Evolutionary conservation across 2,113 vertebrate genomes (phyloP).

Genomic region (Gambusia holbrooki): DNA sequence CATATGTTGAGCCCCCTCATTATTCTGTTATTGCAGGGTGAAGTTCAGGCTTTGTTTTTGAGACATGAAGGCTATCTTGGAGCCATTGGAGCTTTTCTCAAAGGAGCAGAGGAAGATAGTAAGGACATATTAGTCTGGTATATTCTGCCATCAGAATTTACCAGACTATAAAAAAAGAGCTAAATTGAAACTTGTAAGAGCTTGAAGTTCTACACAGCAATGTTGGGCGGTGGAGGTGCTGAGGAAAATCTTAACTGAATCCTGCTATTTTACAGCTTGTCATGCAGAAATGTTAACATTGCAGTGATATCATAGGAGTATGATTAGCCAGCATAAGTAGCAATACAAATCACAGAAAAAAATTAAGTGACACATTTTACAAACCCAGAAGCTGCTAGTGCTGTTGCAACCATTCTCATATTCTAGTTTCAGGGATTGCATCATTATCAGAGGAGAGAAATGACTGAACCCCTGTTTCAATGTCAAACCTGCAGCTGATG

Average conservation of each 20-base stretch:
- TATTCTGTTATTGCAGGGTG: slow-evolving; percentile 83
- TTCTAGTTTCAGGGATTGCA: neutral
- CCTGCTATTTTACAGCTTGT: neutral
- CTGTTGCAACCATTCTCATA: neutral
- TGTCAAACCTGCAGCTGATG: neutral
- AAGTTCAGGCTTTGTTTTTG: slow-evolving; percentile 97
- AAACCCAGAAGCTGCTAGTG: neutral
- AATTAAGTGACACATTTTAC: neutral
- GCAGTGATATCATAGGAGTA: too few relatives aligned
- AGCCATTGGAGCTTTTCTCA: slow-evolving; percentile 96
- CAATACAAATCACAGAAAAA: too few relatives aligned
- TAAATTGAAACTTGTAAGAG: neutral
- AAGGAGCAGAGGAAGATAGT: slow-evolving; percentile 99
- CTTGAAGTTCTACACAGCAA: neutral
- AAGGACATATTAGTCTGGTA: slow-evolving; percentile 64
- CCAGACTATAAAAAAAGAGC: neutral
- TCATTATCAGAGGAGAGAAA: neutral
- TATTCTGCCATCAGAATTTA: neutral
- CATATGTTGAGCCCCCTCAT: neutral
- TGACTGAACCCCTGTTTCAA: neutral
- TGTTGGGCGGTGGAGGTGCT: neutral
- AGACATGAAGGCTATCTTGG: slow-evolving; percentile 98
- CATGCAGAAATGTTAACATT: neutral
- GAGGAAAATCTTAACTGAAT: neutral
- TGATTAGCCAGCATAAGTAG: too few relatives aligned